Evolutionary conservation across 2,888 invertebrate genomes (phyloP).

Genomic region (Ormia ochracea): DNA sequence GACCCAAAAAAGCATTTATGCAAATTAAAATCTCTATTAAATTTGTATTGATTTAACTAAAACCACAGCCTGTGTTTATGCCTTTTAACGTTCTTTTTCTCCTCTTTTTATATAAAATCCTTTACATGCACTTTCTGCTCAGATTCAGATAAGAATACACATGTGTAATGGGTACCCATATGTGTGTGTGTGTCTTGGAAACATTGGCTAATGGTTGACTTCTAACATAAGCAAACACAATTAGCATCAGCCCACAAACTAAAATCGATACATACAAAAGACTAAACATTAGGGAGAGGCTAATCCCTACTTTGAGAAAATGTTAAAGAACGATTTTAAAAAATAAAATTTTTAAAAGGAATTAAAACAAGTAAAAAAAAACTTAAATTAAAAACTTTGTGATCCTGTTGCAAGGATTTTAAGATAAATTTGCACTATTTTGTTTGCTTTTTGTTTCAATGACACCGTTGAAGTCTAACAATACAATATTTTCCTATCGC

Average conservation of each 20-base stretch:
- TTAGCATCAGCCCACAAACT: constrained; percentile 33
- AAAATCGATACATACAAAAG: neutral
- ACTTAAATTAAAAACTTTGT: no score
- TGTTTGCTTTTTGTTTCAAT: no score
- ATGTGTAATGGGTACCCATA: neutral
- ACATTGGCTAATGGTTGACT: constrained; percentile 45
- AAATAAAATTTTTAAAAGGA: no score
- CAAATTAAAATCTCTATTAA: constrained; percentile 16
- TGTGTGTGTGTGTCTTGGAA: neutral
- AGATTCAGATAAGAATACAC: neutral
- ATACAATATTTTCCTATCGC: no score
- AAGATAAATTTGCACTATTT: no score
- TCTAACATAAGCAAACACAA: constrained; percentile 49
- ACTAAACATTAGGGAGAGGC: neutral
- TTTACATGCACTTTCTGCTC: neutral
- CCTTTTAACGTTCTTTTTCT: neutral
- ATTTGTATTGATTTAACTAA: constrained; percentile 23
- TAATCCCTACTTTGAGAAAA: no score
- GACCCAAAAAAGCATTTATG: neutral
- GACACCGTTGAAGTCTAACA: no score
- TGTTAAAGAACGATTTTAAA: no score
- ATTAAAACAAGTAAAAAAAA: no score
- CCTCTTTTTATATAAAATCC: neutral
- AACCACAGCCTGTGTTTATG: neutral
- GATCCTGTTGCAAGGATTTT: no score